Base-by-base conservation (phyloP, 1,140 invertebrate genomes). In the Psilanteris sp. region DNA sequence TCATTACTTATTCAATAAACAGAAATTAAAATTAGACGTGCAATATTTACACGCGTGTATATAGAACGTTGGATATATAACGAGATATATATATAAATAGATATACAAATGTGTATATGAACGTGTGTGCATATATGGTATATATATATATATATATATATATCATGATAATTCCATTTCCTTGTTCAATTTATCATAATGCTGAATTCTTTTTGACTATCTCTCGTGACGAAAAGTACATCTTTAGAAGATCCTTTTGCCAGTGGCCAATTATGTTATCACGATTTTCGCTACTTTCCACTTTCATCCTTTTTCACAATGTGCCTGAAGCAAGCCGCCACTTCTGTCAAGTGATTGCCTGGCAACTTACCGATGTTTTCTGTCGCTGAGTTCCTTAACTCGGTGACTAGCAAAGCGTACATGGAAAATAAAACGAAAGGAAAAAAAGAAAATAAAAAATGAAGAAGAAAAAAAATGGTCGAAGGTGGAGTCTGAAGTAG, bases 291-390 rank as follows among this genome's bases (percentile, higher is more conserved):
- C 37, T 29, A 31, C 32, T 57, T 68, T 20, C 10, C 44, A 26
- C 18, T 20, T 20, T 20, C 18, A 20, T 20, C 5, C 54, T 48
- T 46, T 50, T 44, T 16, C 29, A 20, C 11, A 36, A 22, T 37
- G 39, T 3, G 55, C 57, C 27, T 34, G 10, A 7, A 50, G 26
- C 18, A 20, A 64, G 32, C n/a, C 11, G 29, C 31, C 8, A 26
- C 57, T 36, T 62, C 8, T 36, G 57, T 44, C 68, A 48, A 55
- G 36, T 27, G 43, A 64, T 62, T 57, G 68, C 31, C 50, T 64
- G 57, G 68, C 57, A 72, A 57, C 26, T 36, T 64, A 64, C 50
- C 50, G 68, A 72, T 72, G 68, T 64, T 72, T 64, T 62, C 50
- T 44, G 68, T 72, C 57, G 43, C 27, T 27, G 32, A 50, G 39